Evolutionary conservation across 2,888 invertebrate species (phyloP), one percentile per base, ranked within the genome.

Genomic region (Auanema freiburgensis): DNA sequence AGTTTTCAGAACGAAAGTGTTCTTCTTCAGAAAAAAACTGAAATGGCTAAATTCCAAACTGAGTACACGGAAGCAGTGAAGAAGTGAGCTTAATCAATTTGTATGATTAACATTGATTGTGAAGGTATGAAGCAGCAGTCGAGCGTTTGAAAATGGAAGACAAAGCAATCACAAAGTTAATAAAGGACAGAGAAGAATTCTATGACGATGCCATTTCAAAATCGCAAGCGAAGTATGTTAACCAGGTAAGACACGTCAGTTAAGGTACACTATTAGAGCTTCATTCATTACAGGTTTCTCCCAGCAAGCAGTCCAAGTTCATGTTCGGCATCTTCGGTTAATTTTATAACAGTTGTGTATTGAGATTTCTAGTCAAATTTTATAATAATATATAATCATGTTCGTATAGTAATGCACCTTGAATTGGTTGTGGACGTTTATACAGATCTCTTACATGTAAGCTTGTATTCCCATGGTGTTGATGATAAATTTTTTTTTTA

Each of bases 61-160:
- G 83, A 84, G 46, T 83, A 72, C 66, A 70, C 75, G 49, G 79
- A 79, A 3, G 74, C 81, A 0, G 83, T 80, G 63, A 71, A 70
- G 55, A 78, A 71, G 79, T 81, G 18, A 46, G 67, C 57, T 8
- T 42, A 40, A 18, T 16, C 24, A 59, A 33, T 40, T 12, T 23
- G 12, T 23, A 1, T 18, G 24, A 40, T 57, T 52, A 5, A n/a
- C 14, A 16, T 23, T 41, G 53, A 1, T 14, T 25, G 60, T 44
- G 53, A 40, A 80, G 80, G 52, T 80, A 70, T 57, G 81, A 81
- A 61, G 79, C 65, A 14, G 77, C 77, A 8, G 69, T 72, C 24
- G 71, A 65, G 25, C 67, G 76, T 40, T 54, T 81, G 54, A 81
- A 81, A 60, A 53, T 57, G 4, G 82, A 81, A 62, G 82, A 82